Conservation (phyloP, 2,113 vertebrate species). For the Gopherus evgoodei region DNA sequence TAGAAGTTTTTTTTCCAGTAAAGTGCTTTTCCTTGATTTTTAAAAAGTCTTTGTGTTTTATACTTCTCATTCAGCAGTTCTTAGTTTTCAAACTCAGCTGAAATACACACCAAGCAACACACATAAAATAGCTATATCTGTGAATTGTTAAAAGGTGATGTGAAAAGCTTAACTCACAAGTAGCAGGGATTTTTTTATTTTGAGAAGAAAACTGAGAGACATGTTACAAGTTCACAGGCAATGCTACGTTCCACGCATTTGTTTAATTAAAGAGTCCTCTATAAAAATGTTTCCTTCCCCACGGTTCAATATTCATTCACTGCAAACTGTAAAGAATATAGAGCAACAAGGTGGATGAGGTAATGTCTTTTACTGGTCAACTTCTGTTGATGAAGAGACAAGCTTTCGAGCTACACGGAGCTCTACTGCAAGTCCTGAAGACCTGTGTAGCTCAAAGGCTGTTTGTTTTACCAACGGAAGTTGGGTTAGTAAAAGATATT, state of each 20-base stretch:
- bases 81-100: constrained; percentile 21
- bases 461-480: background rate
- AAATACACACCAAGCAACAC: constrained; percentile 6
- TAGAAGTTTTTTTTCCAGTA: constrained; percentile 26
- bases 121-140: background rate
- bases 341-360: background rate
- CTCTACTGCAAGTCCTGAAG: background rate
- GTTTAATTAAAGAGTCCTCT: background rate
- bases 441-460: background rate
- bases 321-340: background rate
- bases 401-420: background rate
- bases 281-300: background rate
- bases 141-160: background rate
- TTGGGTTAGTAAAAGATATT: background rate
- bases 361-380: background rate
- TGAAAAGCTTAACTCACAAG: background rate
- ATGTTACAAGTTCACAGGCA: background rate
- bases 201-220: background rate
- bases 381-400: background rate
- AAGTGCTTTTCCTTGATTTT: constrained; percentile 66
- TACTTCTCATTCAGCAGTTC: background rate
- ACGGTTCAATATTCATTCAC: background rate
- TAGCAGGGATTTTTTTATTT: background rate
- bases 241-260: background rate
- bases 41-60: background rate